Evolutionary conservation across 1,140 invertebrate species (phyloP).

Genomic region (Cotesia chilonis): DNA sequence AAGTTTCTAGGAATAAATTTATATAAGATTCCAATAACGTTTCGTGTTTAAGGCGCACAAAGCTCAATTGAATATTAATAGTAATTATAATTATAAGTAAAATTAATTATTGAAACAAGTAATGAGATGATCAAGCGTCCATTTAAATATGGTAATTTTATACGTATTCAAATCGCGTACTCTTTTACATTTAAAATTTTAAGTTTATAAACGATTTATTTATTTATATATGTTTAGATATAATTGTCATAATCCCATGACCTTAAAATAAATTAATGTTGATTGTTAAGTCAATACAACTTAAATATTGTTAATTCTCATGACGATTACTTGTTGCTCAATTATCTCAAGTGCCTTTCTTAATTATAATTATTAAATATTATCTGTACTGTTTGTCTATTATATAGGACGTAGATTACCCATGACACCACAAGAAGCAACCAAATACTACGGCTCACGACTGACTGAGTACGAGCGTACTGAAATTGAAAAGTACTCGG

Average conservation of each 20-base stretch:
- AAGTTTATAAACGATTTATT: no score
- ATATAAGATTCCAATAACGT: no score
- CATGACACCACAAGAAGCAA: slow-evolving; percentile 72
- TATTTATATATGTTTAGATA: no score
- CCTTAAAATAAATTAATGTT: slow-evolving; percentile 6
- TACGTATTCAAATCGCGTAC: no score
- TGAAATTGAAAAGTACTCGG: slow-evolving; percentile 86
- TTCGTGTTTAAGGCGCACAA: no score
- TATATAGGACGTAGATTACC: slow-evolving; percentile 58
- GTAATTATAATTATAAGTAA: no score
- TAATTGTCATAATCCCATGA: background rate
- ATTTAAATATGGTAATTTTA: no score
- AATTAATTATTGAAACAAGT: no score
- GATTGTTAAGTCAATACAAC: slow-evolving; percentile 20
- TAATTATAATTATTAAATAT: slow-evolving; percentile 12
- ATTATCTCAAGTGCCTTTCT: slow-evolving; percentile 5
- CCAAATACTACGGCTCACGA: slow-evolving; percentile 80
- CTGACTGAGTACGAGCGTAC: slow-evolving; percentile 86
- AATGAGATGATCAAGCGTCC: no score
- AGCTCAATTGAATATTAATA: no score
- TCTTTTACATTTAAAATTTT: no score
- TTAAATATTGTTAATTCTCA: slow-evolving; percentile 12
- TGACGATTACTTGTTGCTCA: background rate
- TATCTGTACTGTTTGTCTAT: background rate
- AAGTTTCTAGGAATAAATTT: no score